Base-by-base conservation (phyloP, 2,888 invertebrate genomes). In the Cyaniris semiargus region DNA sequence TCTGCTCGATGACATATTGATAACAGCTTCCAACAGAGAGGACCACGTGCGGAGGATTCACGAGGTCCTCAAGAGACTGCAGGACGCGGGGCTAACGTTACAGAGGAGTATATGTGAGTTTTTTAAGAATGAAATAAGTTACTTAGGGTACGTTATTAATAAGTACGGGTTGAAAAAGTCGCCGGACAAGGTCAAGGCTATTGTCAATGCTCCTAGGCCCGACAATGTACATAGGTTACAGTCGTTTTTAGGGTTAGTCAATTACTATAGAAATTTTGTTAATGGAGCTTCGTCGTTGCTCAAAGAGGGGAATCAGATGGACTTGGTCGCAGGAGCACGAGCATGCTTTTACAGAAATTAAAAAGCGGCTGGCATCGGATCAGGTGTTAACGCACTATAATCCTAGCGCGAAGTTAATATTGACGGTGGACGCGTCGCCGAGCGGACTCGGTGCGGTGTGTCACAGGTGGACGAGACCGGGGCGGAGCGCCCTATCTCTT, bases 341-440 rank as follows among this genome's bases (percentile, higher is more conserved):
- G 21, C 18, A 21, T 1, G 38, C 38, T 38, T 38, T 38, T 38
- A 38, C 10, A 1, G 75, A 75, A 56, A 77, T 80, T 13, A 80
- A 80, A 78, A 70, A 70, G 10, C 56, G 60, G 38, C 76, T 81
- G 31, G 21, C 78, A 23, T 80, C 78, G 1, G 79, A 81, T 38
- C 78, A 76, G 27, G 78, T 80, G 3, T 48, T 82, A 15, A 75
- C 80, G 18, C 80, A 81, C 58, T 82, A 76, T 58, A 76, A 82
- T 48, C 78, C 74, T 13, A 53, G 77, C 0, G 78, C 80, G 18
- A 80, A 77, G 58, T 7, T 83, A 58, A 80, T 81, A 23, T 78
- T 83, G 27, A 82, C 82, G 0, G 81, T 83, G 1, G 83, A 83
- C 71, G 83, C 83, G 13, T 81, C 81, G 0, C 81, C 81, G 8